Percentiles rank a stretch among this genome's conserved stretches.
These are phyloP conservation scores for Acanthurus tractus DNA, from an alignment of 2,797 vertebrate genomes.

Conservation along the genomic window DNA sequence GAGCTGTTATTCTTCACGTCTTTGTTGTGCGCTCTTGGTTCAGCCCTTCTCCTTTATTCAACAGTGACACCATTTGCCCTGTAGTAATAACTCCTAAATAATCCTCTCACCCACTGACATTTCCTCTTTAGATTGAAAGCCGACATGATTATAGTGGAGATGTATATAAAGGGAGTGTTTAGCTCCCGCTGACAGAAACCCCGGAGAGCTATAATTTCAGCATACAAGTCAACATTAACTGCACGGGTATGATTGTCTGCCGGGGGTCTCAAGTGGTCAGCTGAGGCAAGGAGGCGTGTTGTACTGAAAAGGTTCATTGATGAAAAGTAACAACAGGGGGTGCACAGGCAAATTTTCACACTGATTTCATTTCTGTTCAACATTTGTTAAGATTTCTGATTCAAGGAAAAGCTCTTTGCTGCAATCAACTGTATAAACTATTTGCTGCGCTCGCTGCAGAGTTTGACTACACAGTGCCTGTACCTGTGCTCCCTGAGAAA, in stretches of 20 bases:
- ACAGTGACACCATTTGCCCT: not conserved
- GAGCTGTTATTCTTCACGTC: not conserved
- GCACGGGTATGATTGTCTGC: constrained; percentile 22
- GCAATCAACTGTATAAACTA: not conserved
- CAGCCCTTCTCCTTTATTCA: constrained; percentile 15
- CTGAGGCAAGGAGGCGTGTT: constrained; percentile 1
- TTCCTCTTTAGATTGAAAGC: constrained; percentile 51
- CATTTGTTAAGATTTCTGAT: not conserved
- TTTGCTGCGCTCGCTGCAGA: not conserved
- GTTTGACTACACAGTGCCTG: not conserved
- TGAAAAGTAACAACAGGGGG: constrained; percentile 8
- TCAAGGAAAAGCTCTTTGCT: not conserved
- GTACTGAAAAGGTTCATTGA: constrained; percentile 6
- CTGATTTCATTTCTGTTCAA: not conserved
- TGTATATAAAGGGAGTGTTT: constrained; percentile 39
- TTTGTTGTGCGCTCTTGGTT: not conserved
- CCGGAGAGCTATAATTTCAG: constrained; percentile 41
- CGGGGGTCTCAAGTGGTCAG: constrained; percentile 5
- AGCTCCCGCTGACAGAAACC: constrained; percentile 25
- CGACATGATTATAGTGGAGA: constrained; percentile 59
- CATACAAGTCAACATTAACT: constrained; percentile 21
- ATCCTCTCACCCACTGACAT: constrained; percentile 44
- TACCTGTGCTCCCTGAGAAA: not conserved
- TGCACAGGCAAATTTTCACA: not conserved
- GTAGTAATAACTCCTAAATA: constrained; percentile 31